Base-by-base conservation (phyloP, 2,888 invertebrate species). In the Eubasilissa splendida region DNA sequence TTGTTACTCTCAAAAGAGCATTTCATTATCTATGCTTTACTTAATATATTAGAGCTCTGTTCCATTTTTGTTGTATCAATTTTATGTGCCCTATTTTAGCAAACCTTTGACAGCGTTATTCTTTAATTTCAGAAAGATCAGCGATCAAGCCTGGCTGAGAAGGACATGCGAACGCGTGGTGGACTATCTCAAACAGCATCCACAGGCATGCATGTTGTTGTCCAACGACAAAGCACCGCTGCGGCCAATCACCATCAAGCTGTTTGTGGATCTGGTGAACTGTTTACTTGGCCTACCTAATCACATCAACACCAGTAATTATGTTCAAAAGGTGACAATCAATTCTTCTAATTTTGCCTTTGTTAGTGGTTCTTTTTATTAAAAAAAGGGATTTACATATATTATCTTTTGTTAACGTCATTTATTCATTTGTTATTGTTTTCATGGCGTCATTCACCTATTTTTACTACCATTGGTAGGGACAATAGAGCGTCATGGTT, bases 161-260 rank as follows among this genome's bases (percentile, higher is more conserved):
- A 82, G 86, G 0, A 87, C 86, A 80, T 83, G 77, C 8, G 77
- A 85, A 0, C 88, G 88, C 50, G 84, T 85, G 65, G 82, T 82
- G 71, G 63, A 52, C 54, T 80, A 88, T 86, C 83, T 85, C 85
- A 58, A 86, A 84, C 42, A 87, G 85, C 54, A 86, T 88, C 75
- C 75, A 4, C 65, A n/a, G 52, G 65, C 78, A 2, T 84, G 54
- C 14, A 14, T n/a, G 7, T 78, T 76, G 84, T 83, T 74, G 85
- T 80, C 82, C 42, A 31, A 12, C 1, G 53, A 65, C 11, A 63
- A 56, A 9, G 77, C 80, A 11, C 84, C 84, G 84, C 85, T 90
- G 14, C 86, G 88, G 0, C 90, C 90, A 74, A 89, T 90, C 82
- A 90, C 90, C 84, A 90, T 90, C 85, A 87, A 89, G 4, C 88